Percentiles rank a stretch among this genome's conserved stretches.
These are phyloP conservation scores for Telenomus remus DNA, from an alignment of 1,140 invertebrate species.

Conservation along the genomic window DNA sequence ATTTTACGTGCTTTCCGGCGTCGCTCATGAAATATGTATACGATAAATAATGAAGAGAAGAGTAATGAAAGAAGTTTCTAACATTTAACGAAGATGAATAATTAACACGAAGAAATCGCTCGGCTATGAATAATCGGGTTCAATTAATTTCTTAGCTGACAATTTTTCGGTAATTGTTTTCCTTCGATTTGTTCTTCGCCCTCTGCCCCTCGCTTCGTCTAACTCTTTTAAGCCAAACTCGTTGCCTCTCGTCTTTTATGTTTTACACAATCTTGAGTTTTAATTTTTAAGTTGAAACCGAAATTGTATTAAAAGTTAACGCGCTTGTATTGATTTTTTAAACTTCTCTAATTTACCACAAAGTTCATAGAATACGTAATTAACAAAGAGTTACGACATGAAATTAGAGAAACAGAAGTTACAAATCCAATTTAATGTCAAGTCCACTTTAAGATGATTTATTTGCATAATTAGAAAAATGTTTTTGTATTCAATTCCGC, in stretches of 20 bases:
- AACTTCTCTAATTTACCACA: not conserved
- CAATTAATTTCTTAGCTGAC: not conserved
- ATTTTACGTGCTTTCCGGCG: conserved; percentile 2
- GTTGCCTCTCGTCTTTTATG: too few relatives aligned
- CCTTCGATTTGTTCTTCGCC: not conserved
- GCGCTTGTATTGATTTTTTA: not conserved
- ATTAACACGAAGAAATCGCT: not conserved
- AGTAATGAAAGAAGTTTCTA: conserved; percentile 1
- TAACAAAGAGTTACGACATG: not conserved
- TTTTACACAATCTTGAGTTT: not conserved
- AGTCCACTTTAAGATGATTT: too few relatives aligned
- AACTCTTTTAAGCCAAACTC: too few relatives aligned
- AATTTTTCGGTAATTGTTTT: not conserved
- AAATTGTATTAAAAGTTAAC: not conserved
- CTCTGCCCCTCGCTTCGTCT: too few relatives aligned
- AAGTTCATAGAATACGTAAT: not conserved
- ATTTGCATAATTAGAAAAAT: too few relatives aligned
- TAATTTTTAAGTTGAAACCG: not conserved
- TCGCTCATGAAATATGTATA: conserved; percentile 3
- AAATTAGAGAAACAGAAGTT: not conserved
- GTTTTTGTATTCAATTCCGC: too few relatives aligned
- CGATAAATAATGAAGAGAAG: conserved; percentile 1
- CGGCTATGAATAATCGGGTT: not conserved
- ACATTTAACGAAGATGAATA: not conserved
- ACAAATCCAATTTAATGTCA: not conserved